Percentiles rank a stretch among this genome's conserved stretches.
Conservation (phyloP, 2,113 vertebrate genomes). For the Nothocercus julius region DNA sequence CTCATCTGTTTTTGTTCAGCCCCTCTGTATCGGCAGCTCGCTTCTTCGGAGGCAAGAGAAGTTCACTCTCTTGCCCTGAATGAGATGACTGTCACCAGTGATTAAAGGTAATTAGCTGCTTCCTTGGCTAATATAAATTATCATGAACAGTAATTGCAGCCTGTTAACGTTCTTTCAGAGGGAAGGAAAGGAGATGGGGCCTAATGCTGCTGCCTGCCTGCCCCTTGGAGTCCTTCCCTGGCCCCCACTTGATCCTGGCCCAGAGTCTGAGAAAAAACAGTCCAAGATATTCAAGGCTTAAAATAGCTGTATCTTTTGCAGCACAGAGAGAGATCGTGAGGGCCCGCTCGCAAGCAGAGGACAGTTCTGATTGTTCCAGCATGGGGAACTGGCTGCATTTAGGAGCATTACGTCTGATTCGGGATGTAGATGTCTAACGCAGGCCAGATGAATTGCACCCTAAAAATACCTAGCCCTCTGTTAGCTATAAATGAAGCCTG, state of each 20-base stretch:
- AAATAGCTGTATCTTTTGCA: background rate
- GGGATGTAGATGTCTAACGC: background rate
- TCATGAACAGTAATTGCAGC: background rate
- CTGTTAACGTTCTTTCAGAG: background rate
- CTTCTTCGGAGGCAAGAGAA: background rate
- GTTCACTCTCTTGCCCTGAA: background rate
- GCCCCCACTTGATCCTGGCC: background rate
- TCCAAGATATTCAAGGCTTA: background rate
- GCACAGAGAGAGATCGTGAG: background rate
- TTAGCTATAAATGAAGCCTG: background rate
- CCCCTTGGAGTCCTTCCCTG: fast-evolving
- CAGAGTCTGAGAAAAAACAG: background rate
- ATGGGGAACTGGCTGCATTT: background rate
- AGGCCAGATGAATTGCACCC: background rate
- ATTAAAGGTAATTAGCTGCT: background rate
- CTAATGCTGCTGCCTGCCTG: background rate
- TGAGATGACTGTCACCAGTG: background rate
- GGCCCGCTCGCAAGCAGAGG: background rate
- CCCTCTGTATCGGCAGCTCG: background rate
- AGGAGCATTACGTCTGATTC: fast-evolving
- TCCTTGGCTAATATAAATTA: conserved; percentile 12
- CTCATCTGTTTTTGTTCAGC: background rate
- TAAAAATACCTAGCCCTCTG: background rate
- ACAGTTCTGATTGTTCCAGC: background rate
- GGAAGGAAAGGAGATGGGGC: background rate